These are phyloP conservation scores for Dicranocentrus wangi DNA, from an alignment of 2,888 invertebrate genomes.

Conservation along the genomic window DNA sequence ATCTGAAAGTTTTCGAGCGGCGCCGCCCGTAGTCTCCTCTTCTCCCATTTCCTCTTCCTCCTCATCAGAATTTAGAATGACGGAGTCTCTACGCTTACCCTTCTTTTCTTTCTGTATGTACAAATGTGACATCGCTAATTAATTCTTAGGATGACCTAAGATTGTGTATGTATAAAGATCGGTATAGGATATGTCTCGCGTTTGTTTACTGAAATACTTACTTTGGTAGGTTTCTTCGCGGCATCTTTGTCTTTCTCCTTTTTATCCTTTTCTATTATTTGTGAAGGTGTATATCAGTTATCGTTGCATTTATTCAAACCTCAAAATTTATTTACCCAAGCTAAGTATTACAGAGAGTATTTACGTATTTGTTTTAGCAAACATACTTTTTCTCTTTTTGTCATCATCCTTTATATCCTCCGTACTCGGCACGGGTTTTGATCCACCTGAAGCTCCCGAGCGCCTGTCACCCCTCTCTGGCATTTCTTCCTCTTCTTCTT, in stretches of 20 bases:
- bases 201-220: too few species aligned
- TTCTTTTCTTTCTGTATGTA: conserved; percentile 35
- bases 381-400: conserved; percentile 37
- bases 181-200: too few species aligned
- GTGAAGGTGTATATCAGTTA: background rate
- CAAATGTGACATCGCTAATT: too few species aligned
- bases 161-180: too few species aligned
- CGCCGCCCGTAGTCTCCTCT: too few species aligned
- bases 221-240: conserved; percentile 35
- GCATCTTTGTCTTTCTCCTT: conserved; percentile 15
- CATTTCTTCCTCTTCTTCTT: conserved; percentile 41
- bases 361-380: too few species aligned
- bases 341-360: too few species aligned
- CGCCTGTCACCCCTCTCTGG: conserved; percentile 22
- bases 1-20: too few species aligned
- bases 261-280: conserved; percentile 16
- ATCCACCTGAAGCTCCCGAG: background rate
- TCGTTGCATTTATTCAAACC: background rate
- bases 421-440: background rate
- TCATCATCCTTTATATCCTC: conserved; percentile 7
- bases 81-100: conserved; percentile 19
- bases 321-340: too few species aligned
- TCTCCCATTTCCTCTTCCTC: conserved; percentile 18
- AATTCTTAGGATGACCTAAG: too few species aligned
- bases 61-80: background rate